phyloP scores from a whole-genome alignment of 2,888 invertebrate species.

The Synergus laeviventris region DNA sequence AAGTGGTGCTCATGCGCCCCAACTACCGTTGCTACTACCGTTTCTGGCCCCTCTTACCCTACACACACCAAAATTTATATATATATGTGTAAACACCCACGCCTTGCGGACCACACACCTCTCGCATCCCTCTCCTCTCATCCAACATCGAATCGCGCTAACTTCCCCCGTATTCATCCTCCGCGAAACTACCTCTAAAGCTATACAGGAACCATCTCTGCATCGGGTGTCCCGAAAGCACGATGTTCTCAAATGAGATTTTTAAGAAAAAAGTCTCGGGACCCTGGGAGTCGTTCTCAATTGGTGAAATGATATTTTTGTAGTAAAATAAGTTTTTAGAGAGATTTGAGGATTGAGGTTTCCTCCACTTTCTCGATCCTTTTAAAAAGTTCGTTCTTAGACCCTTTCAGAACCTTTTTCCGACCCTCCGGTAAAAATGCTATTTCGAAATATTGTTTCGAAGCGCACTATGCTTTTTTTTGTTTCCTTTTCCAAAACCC shows the following conservation, averaged over 20 bases:
- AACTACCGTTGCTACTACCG: constrained; percentile 68
- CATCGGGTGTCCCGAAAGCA: constrained; percentile 65
- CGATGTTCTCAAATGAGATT: constrained; percentile 30
- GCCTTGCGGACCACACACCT: constrained; percentile 44
- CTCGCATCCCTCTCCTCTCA: constrained; percentile 48
- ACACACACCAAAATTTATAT: constrained; percentile 43
- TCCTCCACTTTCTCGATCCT: too few species aligned
- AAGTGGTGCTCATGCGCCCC: constrained; percentile 77
- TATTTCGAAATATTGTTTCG: too few species aligned
- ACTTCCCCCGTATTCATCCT: constrained; percentile 67
- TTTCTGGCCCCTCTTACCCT: constrained; percentile 54
- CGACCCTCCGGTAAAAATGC: too few species aligned
- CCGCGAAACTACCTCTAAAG: constrained; percentile 70
- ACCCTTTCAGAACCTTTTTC: too few species aligned
- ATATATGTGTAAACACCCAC: constrained; percentile 44
- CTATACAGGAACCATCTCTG: constrained; percentile 69
- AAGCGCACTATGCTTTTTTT: too few species aligned
- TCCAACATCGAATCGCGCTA: constrained; percentile 70
- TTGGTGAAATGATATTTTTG: not conserved
- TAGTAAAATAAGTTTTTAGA: not conserved
- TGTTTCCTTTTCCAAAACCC: too few species aligned
- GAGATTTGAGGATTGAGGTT: not conserved
- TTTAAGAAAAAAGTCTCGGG: constrained; percentile 47
- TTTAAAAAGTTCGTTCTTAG: too few species aligned
- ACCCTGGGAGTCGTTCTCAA: constrained; percentile 47